Conservation (phyloP, 2,888 invertebrate species). For the Crossocerus cetratus region DNA sequence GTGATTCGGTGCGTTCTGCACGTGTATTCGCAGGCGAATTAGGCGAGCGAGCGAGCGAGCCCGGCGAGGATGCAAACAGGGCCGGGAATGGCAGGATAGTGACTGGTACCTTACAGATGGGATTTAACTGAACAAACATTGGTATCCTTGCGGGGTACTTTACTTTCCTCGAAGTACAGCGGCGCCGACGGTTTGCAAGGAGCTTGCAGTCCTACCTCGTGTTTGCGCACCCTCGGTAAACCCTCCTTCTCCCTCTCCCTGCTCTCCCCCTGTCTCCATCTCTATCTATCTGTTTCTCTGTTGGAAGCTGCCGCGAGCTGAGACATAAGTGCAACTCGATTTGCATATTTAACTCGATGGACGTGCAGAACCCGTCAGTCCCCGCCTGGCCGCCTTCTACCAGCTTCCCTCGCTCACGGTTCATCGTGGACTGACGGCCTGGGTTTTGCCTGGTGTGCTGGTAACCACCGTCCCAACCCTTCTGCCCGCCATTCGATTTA, state of each 20-base stretch:
- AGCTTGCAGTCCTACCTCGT: conserved; percentile 8
- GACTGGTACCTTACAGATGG: conserved; percentile 29
- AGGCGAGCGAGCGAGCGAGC: neutral
- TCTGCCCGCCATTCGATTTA: conserved; percentile 47
- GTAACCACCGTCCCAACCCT: conserved; percentile 13
- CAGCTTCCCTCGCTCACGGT: neutral
- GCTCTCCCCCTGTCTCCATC: no score
- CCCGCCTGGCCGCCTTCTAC: conserved; percentile 13
- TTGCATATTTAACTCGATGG: conserved; percentile 60
- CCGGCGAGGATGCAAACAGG: conserved; percentile 3
- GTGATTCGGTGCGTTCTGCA: no score
- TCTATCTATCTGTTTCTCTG: no score
- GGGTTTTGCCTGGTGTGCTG: neutral
- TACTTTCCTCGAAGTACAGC: conserved; percentile 41
- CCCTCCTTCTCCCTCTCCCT: neutral
- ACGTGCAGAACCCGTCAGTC: conserved; percentile 30
- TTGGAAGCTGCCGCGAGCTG: conserved; percentile 38
- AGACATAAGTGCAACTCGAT: conserved; percentile 61
- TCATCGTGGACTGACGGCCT: no score
- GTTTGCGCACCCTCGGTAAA: conserved; percentile 42
- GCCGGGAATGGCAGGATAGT: conserved; percentile 3
- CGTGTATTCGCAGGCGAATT: neutral
- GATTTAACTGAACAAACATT: conserved; percentile 60
- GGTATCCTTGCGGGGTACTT: conserved; percentile 9
- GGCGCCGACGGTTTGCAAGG: neutral